Percentiles rank a stretch among this genome's conserved stretches.
Evolutionary conservation across 2,113 vertebrate genomes (phyloP).

Genomic region (Mungos mungo): DNA sequence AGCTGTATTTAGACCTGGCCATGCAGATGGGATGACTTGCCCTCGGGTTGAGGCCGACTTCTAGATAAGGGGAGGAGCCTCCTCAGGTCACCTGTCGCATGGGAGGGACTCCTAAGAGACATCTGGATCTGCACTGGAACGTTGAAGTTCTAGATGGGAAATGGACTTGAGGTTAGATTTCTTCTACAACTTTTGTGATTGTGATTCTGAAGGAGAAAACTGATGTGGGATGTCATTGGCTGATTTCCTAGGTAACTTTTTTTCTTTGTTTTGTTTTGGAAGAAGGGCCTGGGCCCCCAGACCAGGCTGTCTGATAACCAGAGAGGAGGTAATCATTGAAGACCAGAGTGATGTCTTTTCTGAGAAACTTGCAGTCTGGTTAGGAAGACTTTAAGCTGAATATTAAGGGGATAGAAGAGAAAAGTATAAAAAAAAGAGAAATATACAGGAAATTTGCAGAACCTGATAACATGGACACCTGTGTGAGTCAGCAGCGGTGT

Average conservation of each 20-base stretch:
- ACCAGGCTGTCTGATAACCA: neutral
- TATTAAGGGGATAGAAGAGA: neutral
- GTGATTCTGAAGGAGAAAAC: constrained; percentile 16
- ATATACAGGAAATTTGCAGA: neutral
- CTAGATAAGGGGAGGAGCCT: neutral
- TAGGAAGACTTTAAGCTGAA: neutral
- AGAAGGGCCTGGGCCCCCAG: neutral
- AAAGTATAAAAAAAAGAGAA: neutral
- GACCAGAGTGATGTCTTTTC: neutral
- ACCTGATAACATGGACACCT: neutral
- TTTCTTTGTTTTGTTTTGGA: neutral
- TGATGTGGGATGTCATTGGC: neutral
- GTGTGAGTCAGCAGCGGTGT: neutral
- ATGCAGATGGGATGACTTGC: neutral
- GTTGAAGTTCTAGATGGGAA: neutral
- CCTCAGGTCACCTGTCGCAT: neutral
- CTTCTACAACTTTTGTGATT: neutral
- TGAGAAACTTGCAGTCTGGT: neutral
- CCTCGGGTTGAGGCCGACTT: neutral
- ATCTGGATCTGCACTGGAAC: neutral
- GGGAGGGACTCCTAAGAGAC: neutral
- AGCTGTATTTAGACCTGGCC: neutral
- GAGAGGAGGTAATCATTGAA: neutral
- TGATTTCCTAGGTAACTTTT: neutral
- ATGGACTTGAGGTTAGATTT: neutral